phyloP scores from a whole-genome alignment of 1,140 invertebrate genomes.

The Drosophila bocqueti region DNA sequence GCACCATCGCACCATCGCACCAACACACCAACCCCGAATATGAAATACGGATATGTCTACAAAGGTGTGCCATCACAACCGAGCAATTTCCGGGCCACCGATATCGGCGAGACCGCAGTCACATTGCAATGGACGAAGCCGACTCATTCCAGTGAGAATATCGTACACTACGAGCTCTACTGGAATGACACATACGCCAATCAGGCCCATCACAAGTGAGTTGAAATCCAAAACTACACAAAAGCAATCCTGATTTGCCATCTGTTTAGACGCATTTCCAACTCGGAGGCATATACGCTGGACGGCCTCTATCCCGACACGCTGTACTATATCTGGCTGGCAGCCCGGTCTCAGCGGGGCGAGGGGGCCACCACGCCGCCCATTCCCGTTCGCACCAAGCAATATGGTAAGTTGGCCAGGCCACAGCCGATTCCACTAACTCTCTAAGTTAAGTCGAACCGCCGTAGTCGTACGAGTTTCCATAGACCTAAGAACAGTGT shows the following conservation, averaged over 20 bases:
- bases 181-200: constrained; percentile 98
- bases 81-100: constrained; percentile 92
- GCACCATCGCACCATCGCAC: constrained; percentile 5
- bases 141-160: constrained; percentile 95
- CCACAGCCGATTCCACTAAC: not conserved
- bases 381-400: constrained; percentile 96
- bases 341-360: constrained; percentile 95
- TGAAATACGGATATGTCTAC: constrained; percentile 33
- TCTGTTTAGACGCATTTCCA: constrained; percentile 88
- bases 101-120: constrained; percentile 93
- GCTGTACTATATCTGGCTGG: constrained; percentile 97
- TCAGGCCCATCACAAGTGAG: constrained; percentile 89
- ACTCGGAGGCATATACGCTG: constrained; percentile 94
- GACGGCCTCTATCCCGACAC: constrained; percentile 97
- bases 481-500: constrained; percentile 64
- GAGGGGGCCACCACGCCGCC: constrained; percentile 98
- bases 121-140: constrained; percentile 96
- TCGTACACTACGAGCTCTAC: constrained; percentile 97
- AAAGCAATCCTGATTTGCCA: constrained; percentile 1
- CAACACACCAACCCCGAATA: constrained; percentile 25
- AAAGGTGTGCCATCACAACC: constrained; percentile 97
- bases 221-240: constrained; percentile 20
- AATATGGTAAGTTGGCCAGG: constrained; percentile 92
- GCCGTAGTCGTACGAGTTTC: constrained; percentile 63
- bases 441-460: constrained; percentile 62